Evolutionary conservation across 2,888 invertebrate genomes (phyloP).

Genomic region (Drosophila percnosoma): DNA sequence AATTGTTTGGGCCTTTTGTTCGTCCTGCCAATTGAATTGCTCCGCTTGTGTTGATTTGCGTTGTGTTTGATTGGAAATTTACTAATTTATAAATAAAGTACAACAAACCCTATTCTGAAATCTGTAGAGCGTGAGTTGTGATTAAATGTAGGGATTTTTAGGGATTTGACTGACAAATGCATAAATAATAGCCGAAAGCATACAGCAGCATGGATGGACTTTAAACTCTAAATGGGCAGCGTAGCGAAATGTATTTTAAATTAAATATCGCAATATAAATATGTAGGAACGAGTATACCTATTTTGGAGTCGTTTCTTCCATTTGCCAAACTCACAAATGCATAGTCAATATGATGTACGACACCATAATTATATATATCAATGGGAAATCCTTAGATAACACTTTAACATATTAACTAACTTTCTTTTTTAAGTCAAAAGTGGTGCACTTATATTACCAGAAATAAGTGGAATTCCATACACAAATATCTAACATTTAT

Average conservation of each 20-base stretch:
- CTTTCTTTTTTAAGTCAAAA: background rate
- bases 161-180: conserved; percentile 29
- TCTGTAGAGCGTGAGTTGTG: conserved; percentile 17
- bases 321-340: background rate
- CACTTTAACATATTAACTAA: background rate
- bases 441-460: background rate
- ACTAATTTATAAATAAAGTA: conserved; percentile 30
- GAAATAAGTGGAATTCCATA: background rate
- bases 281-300: background rate
- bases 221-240: conserved; percentile 29
- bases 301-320: background rate
- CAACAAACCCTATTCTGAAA: conserved; percentile 8
- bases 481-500: background rate
- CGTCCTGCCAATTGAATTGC: conserved; percentile 1
- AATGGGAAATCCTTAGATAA: background rate
- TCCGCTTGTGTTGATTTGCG: background rate
- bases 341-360: too few species aligned
- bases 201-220: conserved; percentile 9
- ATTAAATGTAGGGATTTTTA: conserved; percentile 52
- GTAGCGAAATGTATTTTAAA: background rate
- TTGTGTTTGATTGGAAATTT: conserved; percentile 18
- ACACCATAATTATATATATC: too few species aligned
- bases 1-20: conserved; percentile 33
- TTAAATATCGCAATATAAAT: background rate
- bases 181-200: conserved; percentile 18